These are phyloP conservation scores for Bucco capensis DNA, from an alignment of 2,113 vertebrate genomes.

Conservation along the genomic window DNA sequence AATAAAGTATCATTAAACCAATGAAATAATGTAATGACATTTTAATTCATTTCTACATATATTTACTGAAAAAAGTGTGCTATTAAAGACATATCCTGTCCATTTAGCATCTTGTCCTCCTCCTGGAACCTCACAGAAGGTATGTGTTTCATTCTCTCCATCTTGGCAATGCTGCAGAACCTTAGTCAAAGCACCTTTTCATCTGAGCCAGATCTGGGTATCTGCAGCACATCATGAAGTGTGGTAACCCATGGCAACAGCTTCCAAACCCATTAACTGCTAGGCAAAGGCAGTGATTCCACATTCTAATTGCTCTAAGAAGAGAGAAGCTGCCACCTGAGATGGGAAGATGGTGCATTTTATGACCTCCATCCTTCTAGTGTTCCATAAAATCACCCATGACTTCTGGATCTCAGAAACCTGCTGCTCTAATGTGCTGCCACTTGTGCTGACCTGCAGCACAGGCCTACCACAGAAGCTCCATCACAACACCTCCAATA, in stretches of 20 bases:
- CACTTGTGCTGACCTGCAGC: not conserved
- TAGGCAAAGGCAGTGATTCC: not conserved
- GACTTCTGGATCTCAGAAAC: not conserved
- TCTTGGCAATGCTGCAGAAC: not conserved
- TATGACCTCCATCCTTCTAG: not conserved
- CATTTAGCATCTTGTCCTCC: not conserved
- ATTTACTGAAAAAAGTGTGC: not conserved
- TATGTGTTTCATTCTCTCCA: not conserved
- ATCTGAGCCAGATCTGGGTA: not conserved
- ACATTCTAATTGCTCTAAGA: not conserved
- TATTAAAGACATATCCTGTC: not conserved
- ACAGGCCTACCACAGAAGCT: fast-evolving
- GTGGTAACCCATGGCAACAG: not conserved
- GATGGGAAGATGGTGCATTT: not conserved
- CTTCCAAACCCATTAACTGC: not conserved
- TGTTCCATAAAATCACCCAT: not conserved
- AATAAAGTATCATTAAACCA: not conserved
- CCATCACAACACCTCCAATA: fast-evolving
- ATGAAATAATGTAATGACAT: not conserved
- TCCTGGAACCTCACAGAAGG: not conserved
- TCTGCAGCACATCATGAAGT: not conserved
- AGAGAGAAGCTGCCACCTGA: not conserved
- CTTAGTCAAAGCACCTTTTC: not conserved
- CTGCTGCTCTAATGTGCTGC: not conserved
- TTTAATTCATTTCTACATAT: not conserved